phyloP scores from a whole-genome alignment of 1,140 invertebrate species.

The Zaprionus lachaisei region DNA sequence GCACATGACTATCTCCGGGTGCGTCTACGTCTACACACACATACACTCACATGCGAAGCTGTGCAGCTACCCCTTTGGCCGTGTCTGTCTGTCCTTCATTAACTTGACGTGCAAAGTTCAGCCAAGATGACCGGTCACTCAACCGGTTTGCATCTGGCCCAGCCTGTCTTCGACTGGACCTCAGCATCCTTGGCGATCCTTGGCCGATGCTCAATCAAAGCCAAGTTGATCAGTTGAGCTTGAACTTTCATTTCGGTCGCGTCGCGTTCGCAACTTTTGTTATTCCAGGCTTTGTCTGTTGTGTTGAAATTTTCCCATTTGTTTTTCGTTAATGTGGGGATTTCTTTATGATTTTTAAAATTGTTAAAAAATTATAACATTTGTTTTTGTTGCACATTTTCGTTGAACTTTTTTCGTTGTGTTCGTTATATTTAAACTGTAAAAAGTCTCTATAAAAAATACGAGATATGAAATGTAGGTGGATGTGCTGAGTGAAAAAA shows the following conservation, averaged over 20 bases:
- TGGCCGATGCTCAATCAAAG: conserved; percentile 32
- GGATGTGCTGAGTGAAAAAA: conserved; percentile 11
- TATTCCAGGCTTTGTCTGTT: conserved; percentile 62
- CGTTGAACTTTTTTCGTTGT: conserved; percentile 1
- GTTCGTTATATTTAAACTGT: neutral
- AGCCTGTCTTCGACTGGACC: conserved; percentile 77
- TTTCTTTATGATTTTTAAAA: conserved; percentile 59
- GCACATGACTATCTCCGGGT: conserved; percentile 53
- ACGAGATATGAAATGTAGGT: conserved; percentile 29
- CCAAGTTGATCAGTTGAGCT: conserved; percentile 70
- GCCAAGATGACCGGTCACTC: conserved; percentile 55
- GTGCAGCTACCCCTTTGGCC: conserved; percentile 32
- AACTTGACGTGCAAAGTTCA: conserved; percentile 69
- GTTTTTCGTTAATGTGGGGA: conserved; percentile 73
- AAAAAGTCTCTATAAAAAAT: neutral
- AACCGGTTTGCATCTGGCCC: conserved; percentile 74
- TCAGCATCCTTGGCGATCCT: conserved; percentile 22
- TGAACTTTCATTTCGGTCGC: conserved; percentile 80
- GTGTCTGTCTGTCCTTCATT: conserved; percentile 44
- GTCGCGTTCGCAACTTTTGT: conserved; percentile 71
- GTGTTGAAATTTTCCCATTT: conserved; percentile 54
- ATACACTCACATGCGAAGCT: neutral
- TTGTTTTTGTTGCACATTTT: conserved; percentile 56
- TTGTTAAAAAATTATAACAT: conserved; percentile 40
- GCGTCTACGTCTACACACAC: neutral